Base-by-base conservation (phyloP, 2,888 invertebrate species). In the Pandemis heparana region DNA sequence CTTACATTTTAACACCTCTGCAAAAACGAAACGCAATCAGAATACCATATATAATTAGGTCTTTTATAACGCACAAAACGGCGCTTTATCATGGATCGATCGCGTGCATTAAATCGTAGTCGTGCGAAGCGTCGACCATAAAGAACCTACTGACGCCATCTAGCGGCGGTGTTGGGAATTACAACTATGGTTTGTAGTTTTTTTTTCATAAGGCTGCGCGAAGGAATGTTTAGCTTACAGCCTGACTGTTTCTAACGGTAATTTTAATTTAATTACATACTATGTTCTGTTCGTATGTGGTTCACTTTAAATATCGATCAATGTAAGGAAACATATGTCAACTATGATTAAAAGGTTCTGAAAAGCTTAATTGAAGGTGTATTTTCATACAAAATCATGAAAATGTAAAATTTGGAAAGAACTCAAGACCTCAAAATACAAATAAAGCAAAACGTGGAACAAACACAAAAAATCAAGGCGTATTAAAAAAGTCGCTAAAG, bases 101-200 rank as follows among this genome's bases (percentile, higher is more conserved):
- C 48, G 68, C 39, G 8, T 59, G 48, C n/a, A 60, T 53, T 56
- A 56, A 67, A 67, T 56, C 18, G 46, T 41, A 60, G 56, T 74
- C 67, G 68, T 68, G 48, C 68, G 41, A 39, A 53, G 32, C 62
- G 41, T n/a, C 48, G 48, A 43, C 59, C 41, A 69, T 74, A 74
- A 68, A 64, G 68, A 64, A 73, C 46, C 74, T 69, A 39, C 60
- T 56, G 48, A 59, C 69, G 69, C 74, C 74, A 74, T 74, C 74
- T 74, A 69, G 69, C 51, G 51, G 18, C 16, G 64, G 23, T 32
- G 59, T 32, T 38, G 16, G 56, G 69, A 73, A 73, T 39, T 61
- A 73, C 61, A 39, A n/a, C 16, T 8, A 53, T 41, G 5, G 53
- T 9, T 46, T 48, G 48, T 63, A 48, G 23, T 62, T 62, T 61